phyloP scores from a whole-genome alignment of 2,888 invertebrate genomes.

The Griposia aprilina region DNA sequence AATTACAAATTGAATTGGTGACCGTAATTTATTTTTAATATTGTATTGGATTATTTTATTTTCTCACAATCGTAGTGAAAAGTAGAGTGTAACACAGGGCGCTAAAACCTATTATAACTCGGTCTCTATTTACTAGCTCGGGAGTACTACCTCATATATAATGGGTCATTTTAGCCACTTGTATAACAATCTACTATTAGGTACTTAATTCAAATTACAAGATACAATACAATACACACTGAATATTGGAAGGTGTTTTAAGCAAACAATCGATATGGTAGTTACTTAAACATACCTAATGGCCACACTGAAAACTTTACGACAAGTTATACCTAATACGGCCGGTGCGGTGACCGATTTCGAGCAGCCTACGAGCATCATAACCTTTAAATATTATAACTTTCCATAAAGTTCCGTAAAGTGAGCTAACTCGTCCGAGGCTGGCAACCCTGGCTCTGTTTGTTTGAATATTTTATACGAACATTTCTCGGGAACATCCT shows the following conservation, averaged over 20 bases:
- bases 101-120: too few relatives aligned
- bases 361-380: slow-evolving; percentile 30
- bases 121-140: too few relatives aligned
- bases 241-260: neutral
- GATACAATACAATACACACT: neutral
- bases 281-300: neutral
- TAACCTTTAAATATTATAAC: slow-evolving; percentile 59
- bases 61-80: too few relatives aligned
- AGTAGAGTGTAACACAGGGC: too few relatives aligned
- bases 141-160: too few relatives aligned
- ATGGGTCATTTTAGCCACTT: too few relatives aligned
- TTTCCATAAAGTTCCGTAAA: slow-evolving; percentile 47
- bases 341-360: slow-evolving; percentile 40
- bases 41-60: too few relatives aligned
- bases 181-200: too few relatives aligned
- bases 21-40: too few relatives aligned
- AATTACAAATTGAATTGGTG: too few relatives aligned
- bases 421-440: slow-evolving; percentile 45
- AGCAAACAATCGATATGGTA: neutral
- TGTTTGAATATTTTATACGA: slow-evolving; percentile 64
- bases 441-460: slow-evolving; percentile 55
- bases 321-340: neutral
- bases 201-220: neutral
- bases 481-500: slow-evolving; percentile 57
- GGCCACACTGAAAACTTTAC: slow-evolving; percentile 18